Evolutionary conservation across 2,113 vertebrate species (phyloP).

Genomic region (Paedocypris sp.): DNA sequence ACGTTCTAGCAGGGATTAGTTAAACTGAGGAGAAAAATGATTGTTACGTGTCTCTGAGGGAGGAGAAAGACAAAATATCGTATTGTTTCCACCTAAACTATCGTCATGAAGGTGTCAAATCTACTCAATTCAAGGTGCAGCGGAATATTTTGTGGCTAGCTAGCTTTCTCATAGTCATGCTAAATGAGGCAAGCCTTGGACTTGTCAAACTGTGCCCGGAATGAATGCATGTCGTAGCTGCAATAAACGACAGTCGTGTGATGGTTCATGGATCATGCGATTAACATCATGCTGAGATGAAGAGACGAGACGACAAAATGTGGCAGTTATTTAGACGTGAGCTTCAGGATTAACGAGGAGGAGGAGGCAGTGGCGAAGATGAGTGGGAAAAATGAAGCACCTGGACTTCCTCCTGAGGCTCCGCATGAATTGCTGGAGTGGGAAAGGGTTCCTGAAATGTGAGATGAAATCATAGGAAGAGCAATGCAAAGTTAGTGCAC

Average conservation of each 20-base stretch:
- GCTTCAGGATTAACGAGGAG: constrained; percentile 5
- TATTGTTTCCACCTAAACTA: too few relatives aligned
- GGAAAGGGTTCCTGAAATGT: constrained; percentile 59
- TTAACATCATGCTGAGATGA: constrained; percentile 18
- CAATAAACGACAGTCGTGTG: constrained; percentile 8
- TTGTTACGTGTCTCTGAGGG: constrained; percentile 26
- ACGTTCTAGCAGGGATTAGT: constrained; percentile 4
- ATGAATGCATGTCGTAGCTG: constrained; percentile 10
- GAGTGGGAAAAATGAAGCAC: constrained; percentile 51
- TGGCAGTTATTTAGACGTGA: not conserved
- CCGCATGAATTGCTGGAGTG: constrained; percentile 63
- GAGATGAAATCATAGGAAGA: constrained; percentile 34
- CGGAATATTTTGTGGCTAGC: not conserved
- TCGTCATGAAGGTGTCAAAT: too few relatives aligned
- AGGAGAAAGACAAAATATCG: constrained; percentile 4
- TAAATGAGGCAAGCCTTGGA: constrained; percentile 1
- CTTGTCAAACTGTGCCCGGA: not conserved
- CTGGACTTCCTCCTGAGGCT: constrained; percentile 54
- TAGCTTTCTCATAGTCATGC: not conserved
- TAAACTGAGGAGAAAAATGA: constrained; percentile 13
- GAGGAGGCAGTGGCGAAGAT: constrained; percentile 6
- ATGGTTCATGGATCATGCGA: constrained; percentile 11
- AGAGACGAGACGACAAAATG: not conserved
- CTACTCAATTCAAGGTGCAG: too few relatives aligned
- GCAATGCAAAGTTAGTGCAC: constrained; percentile 38